A percentile compares a stretch with the other conserved stretches of the same genome.
These are phyloP conservation scores for Coluber constrictor DNA, from an alignment of 2,797 vertebrate species.

Conservation along the genomic window DNA sequence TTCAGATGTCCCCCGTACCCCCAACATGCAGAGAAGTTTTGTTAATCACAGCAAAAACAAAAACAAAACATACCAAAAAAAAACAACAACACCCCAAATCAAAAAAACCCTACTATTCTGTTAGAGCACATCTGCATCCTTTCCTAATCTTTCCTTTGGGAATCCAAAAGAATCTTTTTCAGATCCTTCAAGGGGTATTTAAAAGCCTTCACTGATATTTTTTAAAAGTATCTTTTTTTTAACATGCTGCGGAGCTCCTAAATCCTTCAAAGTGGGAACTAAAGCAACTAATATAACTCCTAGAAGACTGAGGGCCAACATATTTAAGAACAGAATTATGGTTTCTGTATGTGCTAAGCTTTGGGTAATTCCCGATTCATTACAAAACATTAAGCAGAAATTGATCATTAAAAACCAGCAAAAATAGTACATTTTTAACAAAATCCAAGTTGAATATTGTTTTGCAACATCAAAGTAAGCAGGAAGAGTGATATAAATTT, in stretches of 20 bases:
- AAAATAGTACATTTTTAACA: not conserved
- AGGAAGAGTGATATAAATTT: not conserved
- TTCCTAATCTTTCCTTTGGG: not conserved
- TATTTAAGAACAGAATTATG: not conserved
- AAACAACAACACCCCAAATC: no score
- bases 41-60: constrained; percentile 13
- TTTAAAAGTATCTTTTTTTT: not conserved
- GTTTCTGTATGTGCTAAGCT: not conserved
- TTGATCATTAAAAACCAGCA: not conserved
- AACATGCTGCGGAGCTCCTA: not conserved
- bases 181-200: not conserved
- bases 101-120: not conserved
- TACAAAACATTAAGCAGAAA: not conserved
- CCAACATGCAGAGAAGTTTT: constrained; percentile 52
- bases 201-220: not conserved
- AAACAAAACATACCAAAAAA: not conserved
- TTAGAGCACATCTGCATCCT: constrained; percentile 10
- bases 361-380: not conserved
- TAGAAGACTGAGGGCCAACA: not conserved
- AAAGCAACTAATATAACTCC: not conserved
- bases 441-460: not conserved
- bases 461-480: not conserved
- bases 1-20: constrained; percentile 31
- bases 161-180: not conserved
- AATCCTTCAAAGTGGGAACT: not conserved